A percentile compares a stretch with the other conserved stretches of the same genome.
Conservation (phyloP, 2,888 invertebrate genomes). For the Caradrina kadenii region DNA sequence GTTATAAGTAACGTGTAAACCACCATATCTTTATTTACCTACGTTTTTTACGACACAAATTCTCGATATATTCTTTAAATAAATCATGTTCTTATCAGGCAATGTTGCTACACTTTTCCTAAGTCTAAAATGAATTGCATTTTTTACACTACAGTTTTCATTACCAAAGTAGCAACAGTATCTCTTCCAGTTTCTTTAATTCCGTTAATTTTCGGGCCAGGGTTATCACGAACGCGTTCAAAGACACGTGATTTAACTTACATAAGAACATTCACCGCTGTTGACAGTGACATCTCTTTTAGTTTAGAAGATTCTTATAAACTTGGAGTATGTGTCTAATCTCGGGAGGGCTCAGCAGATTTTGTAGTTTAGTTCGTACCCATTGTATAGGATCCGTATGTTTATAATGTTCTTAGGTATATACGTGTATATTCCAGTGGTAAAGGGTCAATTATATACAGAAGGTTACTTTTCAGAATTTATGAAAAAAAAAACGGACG, state of each 20-base stretch:
- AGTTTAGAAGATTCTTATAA: constrained; percentile 30
- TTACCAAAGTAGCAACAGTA: constrained; percentile 4
- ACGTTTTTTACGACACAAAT: constrained; percentile 20
- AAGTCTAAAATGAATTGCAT: background rate
- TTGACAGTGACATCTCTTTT: constrained; percentile 55
- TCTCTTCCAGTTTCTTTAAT: constrained; percentile 58
- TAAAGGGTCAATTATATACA: too few relatives aligned
- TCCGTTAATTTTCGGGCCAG: constrained; percentile 46
- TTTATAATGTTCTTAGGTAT: background rate
- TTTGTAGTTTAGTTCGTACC: constrained; percentile 2
- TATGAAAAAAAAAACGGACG: too few relatives aligned
- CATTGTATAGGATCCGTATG: background rate
- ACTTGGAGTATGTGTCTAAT: constrained; percentile 24
- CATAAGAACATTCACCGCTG: constrained; percentile 58
- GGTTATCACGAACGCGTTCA: constrained; percentile 42
- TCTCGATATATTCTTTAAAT: constrained; percentile 4
- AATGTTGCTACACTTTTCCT: background rate
- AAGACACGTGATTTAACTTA: constrained; percentile 62
- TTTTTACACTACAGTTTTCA: background rate
- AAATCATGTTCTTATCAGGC: constrained; percentile 7
- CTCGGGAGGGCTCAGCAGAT: constrained; percentile 13
- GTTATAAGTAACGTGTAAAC: constrained; percentile 28
- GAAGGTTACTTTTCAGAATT: too few relatives aligned
- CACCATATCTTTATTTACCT: constrained; percentile 26
- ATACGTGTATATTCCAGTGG: background rate